A percentile compares a stretch with the other conserved stretches of the same genome.
These are phyloP conservation scores for Stomorhina lunata DNA, from an alignment of 2,888 invertebrate genomes.

Conservation along the genomic window DNA sequence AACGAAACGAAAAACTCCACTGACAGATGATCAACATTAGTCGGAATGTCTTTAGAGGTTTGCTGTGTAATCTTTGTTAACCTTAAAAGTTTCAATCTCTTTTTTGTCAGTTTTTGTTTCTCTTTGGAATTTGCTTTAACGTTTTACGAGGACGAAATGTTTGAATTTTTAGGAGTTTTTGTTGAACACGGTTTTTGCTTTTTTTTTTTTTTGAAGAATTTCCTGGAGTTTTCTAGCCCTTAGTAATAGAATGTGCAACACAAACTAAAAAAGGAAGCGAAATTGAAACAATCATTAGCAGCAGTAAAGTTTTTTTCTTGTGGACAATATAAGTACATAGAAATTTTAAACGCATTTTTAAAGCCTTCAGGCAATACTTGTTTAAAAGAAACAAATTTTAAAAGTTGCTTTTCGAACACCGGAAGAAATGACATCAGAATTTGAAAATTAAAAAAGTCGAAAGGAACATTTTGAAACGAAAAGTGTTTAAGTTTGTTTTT, in stretches of 20 bases:
- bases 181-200: neutral
- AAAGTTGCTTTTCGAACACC: too few species aligned
- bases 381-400: too few species aligned
- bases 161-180: neutral
- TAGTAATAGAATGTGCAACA: neutral
- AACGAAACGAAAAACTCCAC: constrained; percentile 26
- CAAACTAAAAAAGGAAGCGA: neutral
- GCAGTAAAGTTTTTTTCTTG: neutral
- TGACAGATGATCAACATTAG: constrained; percentile 64
- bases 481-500: too few species aligned
- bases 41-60: constrained; percentile 59
- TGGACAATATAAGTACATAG: too few species aligned
- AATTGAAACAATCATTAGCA: neutral
- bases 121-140: constrained; percentile 22
- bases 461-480: too few species aligned
- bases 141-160: neutral
- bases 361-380: too few species aligned
- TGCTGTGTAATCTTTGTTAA: constrained; percentile 62
- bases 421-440: too few species aligned
- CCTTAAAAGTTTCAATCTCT: constrained; percentile 48
- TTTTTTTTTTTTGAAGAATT: neutral
- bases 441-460: too few species aligned
- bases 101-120: neutral
- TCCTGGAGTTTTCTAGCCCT: neutral
- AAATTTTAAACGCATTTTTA: too few species aligned